Conservation (phyloP, 1,140 invertebrate species). For the Drosophila guanche region DNA sequence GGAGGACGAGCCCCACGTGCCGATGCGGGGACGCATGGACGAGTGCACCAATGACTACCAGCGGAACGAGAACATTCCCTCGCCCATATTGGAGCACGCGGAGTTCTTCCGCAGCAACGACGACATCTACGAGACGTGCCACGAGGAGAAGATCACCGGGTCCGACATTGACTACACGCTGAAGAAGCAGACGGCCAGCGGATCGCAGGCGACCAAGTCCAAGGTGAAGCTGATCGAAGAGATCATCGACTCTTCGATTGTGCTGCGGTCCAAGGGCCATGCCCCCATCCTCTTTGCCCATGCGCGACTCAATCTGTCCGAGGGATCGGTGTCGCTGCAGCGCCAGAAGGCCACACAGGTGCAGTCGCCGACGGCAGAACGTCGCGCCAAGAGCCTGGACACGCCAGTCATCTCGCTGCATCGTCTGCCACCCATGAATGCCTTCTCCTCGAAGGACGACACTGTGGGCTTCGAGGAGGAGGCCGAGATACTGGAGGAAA, state of each 20-base stretch:
- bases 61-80: constrained; percentile 86
- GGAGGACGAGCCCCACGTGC: constrained; percentile 86
- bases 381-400: constrained; percentile 92
- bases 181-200: constrained; percentile 74
- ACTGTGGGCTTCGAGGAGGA: constrained; percentile 89
- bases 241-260: constrained; percentile 82
- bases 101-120: constrained; percentile 86
- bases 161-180: constrained; percentile 79
- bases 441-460: constrained; percentile 94
- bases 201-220: constrained; percentile 50
- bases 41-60: constrained; percentile 86
- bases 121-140: constrained; percentile 84
- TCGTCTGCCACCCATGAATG: constrained; percentile 90
- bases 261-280: constrained; percentile 86
- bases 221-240: constrained; percentile 82
- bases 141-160: constrained; percentile 75
- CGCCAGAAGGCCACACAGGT: constrained; percentile 88
- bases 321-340: constrained; percentile 90
- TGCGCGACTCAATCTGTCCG: constrained; percentile 90
- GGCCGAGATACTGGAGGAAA: constrained; percentile 87
- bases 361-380: constrained; percentile 88
- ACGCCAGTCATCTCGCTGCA: constrained; percentile 91
- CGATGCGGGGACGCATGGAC: constrained; percentile 76
- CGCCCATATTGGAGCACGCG: constrained; percentile 85
- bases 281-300: constrained; percentile 91